Evolutionary conservation across 2,888 invertebrate species (phyloP), one percentile per base, ranked within the genome.

Genomic region (Oxyscelio sp.): DNA sequence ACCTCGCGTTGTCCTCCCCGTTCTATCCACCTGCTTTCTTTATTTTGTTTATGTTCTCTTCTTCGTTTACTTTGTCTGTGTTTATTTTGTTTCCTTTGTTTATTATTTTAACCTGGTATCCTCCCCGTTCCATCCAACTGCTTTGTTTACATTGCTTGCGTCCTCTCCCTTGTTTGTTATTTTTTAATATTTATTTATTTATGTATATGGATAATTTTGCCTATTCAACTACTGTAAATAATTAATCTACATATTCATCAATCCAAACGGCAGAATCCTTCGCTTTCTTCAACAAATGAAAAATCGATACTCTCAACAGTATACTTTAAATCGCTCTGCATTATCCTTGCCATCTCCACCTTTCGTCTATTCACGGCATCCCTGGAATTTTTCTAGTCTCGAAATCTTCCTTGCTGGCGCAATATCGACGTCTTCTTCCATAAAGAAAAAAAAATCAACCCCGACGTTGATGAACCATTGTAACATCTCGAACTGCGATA

Each of bases 391-490:
- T 66, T 66, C 59, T 24, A 77, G 40, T 50, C 48, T 40, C 63
- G 34, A 75, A 65, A 56, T 65, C 58, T 63, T 54, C 34, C 74
- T 74, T 22, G 34, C 24, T 19, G 40, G 38, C 24, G 56, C 31
- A 40, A 19, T 22, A 66, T 77, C 52, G 66, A 66, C 24, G 31
- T 66, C 38, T 59, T 68, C 21, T 66, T 66, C 66, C n/a, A 52
- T 13, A 24, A 17, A 40, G 9, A 19, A 43, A 13, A 31, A 21
- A 48, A 54, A 54, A 54, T 66, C n/a, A 22, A 38, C 34, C 17
- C n/a, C n/a, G 45, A n/a, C 58, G 34, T 34, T 78, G 70, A 78
- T 78, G 68, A 78, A 78, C 61, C 63, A 78, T 78, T 78, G 78
- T 78, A 45, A 40, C 43, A 63, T 45, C 45, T 43, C 58, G 43